phyloP scores from a whole-genome alignment of 2,113 vertebrate species.

The Elanus axillaris region DNA sequence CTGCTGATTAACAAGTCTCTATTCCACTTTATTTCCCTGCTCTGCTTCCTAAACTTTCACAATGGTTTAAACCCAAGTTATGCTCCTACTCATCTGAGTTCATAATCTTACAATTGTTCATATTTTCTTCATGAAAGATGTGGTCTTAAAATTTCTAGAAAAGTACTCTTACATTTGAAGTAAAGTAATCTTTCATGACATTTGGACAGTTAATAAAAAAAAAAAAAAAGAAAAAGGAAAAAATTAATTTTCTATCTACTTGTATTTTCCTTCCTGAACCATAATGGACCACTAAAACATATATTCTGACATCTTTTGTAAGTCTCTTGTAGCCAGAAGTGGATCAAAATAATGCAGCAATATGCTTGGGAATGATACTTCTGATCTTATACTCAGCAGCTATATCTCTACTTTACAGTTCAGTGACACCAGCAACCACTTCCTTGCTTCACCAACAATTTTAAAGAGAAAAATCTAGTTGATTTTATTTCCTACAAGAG shows the following conservation, averaged over 20 bases:
- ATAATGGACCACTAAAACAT: neutral
- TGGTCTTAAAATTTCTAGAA: neutral
- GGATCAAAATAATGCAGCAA: neutral
- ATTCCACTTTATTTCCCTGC: neutral
- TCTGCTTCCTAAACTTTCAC: neutral
- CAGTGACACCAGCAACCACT: neutral
- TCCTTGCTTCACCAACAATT: neutral
- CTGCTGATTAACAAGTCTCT: neutral
- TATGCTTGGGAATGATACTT: neutral
- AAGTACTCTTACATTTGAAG: neutral
- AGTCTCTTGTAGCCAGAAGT: neutral
- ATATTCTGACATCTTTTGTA: neutral
- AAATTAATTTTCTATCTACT: neutral
- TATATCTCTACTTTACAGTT: neutral
- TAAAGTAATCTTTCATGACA: neutral
- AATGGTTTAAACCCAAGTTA: neutral
- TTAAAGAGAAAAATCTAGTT: neutral
- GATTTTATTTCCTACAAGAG: neutral
- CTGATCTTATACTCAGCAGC: neutral
- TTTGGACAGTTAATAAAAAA: neutral
- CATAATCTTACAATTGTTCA: neutral
- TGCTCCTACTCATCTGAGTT: neutral
- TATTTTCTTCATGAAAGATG: neutral
- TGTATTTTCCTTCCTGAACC: neutral
- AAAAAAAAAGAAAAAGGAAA: neutral